Evolutionary conservation across 2,113 vertebrate genomes (phyloP).

Genomic region (Thamnaconus septentrionalis): DNA sequence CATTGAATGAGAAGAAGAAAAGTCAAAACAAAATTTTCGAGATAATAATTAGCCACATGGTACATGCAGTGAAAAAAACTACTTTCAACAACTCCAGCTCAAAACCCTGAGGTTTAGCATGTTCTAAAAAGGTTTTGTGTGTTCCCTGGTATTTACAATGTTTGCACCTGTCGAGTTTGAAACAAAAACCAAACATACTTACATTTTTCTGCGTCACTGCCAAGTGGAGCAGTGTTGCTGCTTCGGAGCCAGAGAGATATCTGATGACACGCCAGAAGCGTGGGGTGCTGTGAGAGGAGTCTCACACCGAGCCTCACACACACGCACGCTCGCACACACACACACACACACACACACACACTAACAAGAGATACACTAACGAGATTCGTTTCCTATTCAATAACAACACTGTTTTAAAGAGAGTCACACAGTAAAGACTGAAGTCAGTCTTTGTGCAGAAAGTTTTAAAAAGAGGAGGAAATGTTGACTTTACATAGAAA

Average conservation of each 20-base stretch:
- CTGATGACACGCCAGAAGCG: constrained; percentile 46
- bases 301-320: constrained; percentile 1
- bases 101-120: background rate
- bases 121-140: background rate
- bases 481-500: too few species aligned
- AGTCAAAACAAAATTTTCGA: too few species aligned
- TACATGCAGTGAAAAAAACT: background rate
- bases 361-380: background rate
- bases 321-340: constrained; percentile 2
- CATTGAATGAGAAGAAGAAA: too few species aligned
- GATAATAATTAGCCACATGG: too few species aligned
- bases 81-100: too few species aligned
- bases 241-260: constrained; percentile 34
- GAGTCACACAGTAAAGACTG: too few species aligned
- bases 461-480: too few species aligned
- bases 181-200: constrained; percentile 31
- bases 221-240: constrained; percentile 19
- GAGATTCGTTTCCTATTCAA: background rate
- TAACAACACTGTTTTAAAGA: too few species aligned
- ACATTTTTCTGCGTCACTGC: constrained; percentile 32
- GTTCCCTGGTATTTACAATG: background rate
- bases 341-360: constrained; percentile 2
- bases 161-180: background rate
- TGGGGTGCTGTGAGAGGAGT: constrained; percentile 23
- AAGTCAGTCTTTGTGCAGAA: too few species aligned